Percentiles rank a stretch among this genome's conserved stretches.
Conservation (phyloP, 2,888 invertebrate species). For the Zaprionus obscuricornis region DNA sequence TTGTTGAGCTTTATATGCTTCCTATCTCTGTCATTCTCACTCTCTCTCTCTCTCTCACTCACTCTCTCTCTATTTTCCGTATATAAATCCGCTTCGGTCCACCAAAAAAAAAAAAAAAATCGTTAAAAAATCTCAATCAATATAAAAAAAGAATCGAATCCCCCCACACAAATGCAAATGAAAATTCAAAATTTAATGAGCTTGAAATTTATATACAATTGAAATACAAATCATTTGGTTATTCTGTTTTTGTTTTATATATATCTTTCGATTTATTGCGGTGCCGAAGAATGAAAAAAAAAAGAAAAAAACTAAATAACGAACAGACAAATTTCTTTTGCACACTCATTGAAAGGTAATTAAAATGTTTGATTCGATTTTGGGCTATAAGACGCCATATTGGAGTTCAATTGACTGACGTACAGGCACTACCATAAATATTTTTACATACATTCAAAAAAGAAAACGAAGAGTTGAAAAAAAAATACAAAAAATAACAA, state of each 20-base stretch:
- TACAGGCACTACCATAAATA: constrained; percentile 26
- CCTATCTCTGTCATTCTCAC: too few species aligned
- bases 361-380: constrained; percentile 78
- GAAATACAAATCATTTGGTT: constrained; percentile 46
- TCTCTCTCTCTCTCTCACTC: too few species aligned
- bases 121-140: too few species aligned
- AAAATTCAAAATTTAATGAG: constrained; percentile 54
- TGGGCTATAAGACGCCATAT: constrained; percentile 58
- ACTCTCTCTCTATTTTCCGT: too few species aligned
- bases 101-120: constrained; percentile 17
- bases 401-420: constrained; percentile 41
- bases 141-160: constrained; percentile 10
- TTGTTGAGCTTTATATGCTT: too few species aligned
- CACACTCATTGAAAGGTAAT: constrained; percentile 81
- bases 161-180: constrained; percentile 29
- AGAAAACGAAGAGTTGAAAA: too few species aligned
- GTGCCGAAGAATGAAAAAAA: not conserved
- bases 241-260: not conserved
- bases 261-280: constrained; percentile 25
- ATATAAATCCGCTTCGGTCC: too few species aligned
- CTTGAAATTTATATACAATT: constrained; percentile 57
- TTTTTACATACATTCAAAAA: constrained; percentile 15
- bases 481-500: too few species aligned
- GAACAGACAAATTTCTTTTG: constrained; percentile 66
- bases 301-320: constrained; percentile 13